phyloP scores from a whole-genome alignment of 2,888 invertebrate species.

The Tuta absoluta region DNA sequence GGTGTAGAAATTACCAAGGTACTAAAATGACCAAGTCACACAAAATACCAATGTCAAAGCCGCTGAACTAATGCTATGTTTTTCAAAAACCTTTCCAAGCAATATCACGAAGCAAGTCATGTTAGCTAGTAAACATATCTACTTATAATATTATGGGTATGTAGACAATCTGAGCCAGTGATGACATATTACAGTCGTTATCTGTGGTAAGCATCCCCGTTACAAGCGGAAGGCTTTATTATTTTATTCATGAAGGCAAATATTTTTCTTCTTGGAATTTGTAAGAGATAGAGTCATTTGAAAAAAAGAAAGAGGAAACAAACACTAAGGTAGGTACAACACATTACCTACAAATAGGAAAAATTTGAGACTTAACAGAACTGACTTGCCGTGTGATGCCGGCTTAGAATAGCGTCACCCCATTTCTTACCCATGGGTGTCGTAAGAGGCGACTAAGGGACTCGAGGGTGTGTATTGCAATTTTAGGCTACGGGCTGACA shows the following conservation, averaged over 20 bases:
- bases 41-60: too few species aligned
- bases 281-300: neutral
- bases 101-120: neutral
- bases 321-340: too few species aligned
- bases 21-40: too few species aligned
- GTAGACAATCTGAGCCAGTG: neutral
- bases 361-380: too few species aligned
- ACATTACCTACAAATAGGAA: too few species aligned
- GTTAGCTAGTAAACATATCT: neutral
- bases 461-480: too few species aligned
- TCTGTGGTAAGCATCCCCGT: slow-evolving; percentile 4
- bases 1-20: too few species aligned
- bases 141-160: neutral
- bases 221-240: neutral
- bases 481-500: too few species aligned
- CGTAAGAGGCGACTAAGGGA: too few species aligned
- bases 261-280: neutral
- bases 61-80: neutral
- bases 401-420: too few species aligned
- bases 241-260: slow-evolving; percentile 1
- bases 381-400: too few species aligned
- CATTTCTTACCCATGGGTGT: too few species aligned
- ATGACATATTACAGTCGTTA: slow-evolving; percentile 8
- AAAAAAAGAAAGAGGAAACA: neutral
- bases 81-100: neutral